Conservation (phyloP, 1,140 invertebrate species). For the Prorops nasuta region DNA sequence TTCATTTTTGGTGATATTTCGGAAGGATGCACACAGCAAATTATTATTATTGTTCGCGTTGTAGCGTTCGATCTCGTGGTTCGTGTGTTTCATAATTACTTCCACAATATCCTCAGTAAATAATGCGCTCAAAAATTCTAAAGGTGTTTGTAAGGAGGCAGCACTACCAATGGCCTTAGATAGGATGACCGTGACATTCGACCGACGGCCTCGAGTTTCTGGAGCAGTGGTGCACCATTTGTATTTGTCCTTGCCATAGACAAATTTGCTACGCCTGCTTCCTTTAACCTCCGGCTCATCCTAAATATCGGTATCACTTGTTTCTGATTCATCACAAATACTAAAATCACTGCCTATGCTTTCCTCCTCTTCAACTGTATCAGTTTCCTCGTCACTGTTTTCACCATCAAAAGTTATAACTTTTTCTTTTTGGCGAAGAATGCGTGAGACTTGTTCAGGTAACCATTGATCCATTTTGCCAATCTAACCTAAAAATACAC, state of each 20-base stretch:
- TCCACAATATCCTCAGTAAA: no score
- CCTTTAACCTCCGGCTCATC: not conserved
- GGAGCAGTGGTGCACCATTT: slow-evolving; percentile 2
- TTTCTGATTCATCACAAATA: not conserved
- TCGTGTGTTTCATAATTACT: not conserved
- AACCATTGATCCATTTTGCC: not conserved
- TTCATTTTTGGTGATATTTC: not conserved
- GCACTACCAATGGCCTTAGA: slow-evolving; percentile 1
- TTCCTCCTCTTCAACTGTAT: slow-evolving; percentile 3
- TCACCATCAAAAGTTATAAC: slow-evolving; percentile 6
- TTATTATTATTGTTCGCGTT: not conserved
- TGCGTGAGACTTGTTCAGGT: not conserved
- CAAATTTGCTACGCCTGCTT: slow-evolving; percentile 3
- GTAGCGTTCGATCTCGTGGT: not conserved
- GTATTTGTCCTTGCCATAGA: slow-evolving; percentile 3
- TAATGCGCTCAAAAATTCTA: not conserved
- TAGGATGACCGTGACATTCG: slow-evolving; percentile 1
- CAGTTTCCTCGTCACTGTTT: slow-evolving; percentile 7
- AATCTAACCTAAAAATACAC: not conserved
- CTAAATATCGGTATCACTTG: slow-evolving; percentile 1
- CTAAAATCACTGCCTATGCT: slow-evolving; percentile 1
- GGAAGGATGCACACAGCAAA: slow-evolving; percentile 1
- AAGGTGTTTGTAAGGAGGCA: slow-evolving; percentile 3
- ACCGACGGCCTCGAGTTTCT: slow-evolving; percentile 4
- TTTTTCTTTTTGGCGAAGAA: not conserved